These are phyloP conservation scores for Petrolisthes manimaculis DNA, from an alignment of 2,888 invertebrate genomes.

Conservation along the genomic window DNA sequence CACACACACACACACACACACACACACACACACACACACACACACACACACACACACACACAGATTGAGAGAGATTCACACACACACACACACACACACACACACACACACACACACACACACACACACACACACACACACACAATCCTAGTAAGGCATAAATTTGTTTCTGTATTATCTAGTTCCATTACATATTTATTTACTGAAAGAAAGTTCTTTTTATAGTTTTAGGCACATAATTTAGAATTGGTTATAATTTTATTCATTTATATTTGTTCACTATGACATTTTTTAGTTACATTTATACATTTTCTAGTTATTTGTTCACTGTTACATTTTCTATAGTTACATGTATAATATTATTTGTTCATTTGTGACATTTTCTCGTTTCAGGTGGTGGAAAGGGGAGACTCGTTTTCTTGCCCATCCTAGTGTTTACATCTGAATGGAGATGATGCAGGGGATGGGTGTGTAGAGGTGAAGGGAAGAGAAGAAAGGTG, in stretches of 20 bases:
- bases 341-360: not conserved
- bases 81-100: slow-evolving; percentile 1
- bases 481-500: no score
- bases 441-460: no score
- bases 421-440: no score
- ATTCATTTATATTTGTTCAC: no score
- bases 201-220: not conserved
- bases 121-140: slow-evolving; percentile 1
- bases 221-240: no score
- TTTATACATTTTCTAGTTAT: not conserved
- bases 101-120: slow-evolving; percentile 1
- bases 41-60: slow-evolving; percentile 1
- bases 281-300: no score
- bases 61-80: not conserved
- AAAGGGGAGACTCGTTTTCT: no score
- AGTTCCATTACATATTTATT: not conserved
- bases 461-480: no score
- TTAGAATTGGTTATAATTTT: no score
- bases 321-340: not conserved
- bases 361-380: no score
- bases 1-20: not conserved
- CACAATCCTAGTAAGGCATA: not conserved
- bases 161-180: not conserved
- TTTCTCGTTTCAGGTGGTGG: no score
- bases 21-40: not conserved